Conservation (phyloP, 2,797 vertebrate genomes). For the Caiman crocodilus region DNA sequence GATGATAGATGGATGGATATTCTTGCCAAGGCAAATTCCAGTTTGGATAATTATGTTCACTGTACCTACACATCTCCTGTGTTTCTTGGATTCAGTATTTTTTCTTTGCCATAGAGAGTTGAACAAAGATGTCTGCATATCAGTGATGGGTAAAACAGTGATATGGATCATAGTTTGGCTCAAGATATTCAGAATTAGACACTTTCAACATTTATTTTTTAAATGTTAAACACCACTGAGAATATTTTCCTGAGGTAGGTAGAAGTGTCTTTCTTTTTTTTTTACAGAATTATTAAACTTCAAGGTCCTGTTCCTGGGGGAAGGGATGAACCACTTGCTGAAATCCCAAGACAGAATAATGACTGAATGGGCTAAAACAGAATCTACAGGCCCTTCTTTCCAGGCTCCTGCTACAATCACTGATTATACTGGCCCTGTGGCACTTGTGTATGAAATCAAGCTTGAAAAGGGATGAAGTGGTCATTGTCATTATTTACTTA, state of each 20-base stretch:
- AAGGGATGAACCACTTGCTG: conserved; percentile 7
- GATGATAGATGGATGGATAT: not conserved
- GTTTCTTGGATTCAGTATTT: not conserved
- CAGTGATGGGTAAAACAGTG: not conserved
- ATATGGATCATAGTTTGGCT: not conserved
- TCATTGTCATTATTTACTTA: too few species aligned
- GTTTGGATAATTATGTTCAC: not conserved
- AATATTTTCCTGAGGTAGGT: too few species aligned
- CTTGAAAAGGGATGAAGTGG: too few species aligned
- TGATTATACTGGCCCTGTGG: conserved; percentile 25
- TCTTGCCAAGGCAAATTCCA: not conserved
- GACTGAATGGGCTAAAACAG: conserved; percentile 14
- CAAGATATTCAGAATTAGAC: not conserved
- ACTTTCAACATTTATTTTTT: too few species aligned
- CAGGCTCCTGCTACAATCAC: conserved; percentile 39
- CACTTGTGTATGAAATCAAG: too few species aligned
- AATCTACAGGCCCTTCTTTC: conserved; percentile 46
- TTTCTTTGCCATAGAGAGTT: not conserved
- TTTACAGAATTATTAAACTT: not conserved
- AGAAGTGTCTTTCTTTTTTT: too few species aligned
- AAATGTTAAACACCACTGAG: too few species aligned
- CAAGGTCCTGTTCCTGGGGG: conserved; percentile 12
- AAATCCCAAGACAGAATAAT: conserved; percentile 50
- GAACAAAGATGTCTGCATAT: not conserved
- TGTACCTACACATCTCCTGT: not conserved